Evolutionary conservation across 2,797 vertebrate species (phyloP).

Genomic region (Ctenosaura bakeri): DNA sequence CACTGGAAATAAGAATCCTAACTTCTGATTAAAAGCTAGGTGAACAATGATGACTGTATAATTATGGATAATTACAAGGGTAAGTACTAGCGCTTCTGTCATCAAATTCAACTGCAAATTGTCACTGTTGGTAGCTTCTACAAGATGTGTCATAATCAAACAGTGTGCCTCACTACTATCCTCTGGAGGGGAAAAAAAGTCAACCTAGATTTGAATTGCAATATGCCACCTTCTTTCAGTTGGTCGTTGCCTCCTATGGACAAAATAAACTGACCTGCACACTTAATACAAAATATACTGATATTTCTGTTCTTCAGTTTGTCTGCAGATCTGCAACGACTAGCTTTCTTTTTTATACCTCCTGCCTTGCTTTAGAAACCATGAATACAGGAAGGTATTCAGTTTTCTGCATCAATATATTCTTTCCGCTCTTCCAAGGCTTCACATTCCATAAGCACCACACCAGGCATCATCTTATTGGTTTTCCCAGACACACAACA

Average conservation of each 20-base stretch:
- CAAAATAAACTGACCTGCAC: slow-evolving; percentile 52
- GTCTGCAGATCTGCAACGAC: slow-evolving; percentile 35
- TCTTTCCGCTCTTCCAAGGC: slow-evolving; percentile 57
- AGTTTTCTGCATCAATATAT: slow-evolving; percentile 33
- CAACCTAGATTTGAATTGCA: slow-evolving; percentile 43
- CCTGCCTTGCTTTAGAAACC: slow-evolving; percentile 55
- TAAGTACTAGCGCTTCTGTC: slow-evolving; percentile 43
- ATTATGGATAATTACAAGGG: slow-evolving; percentile 54
- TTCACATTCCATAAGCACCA: slow-evolving; percentile 41
- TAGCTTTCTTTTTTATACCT: slow-evolving; percentile 62
- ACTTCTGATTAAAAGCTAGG: slow-evolving; percentile 44
- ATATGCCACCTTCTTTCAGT: slow-evolving; percentile 48
- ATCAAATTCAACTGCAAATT: slow-evolving; percentile 39
- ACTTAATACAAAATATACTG: slow-evolving; percentile 59
- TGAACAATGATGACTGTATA: slow-evolving; percentile 30
- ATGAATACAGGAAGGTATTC: slow-evolving; percentile 54
- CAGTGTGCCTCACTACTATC: slow-evolving; percentile 46
- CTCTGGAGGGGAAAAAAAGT: slow-evolving; percentile 10
- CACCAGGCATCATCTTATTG: slow-evolving; percentile 8
- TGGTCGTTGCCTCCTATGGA: slow-evolving; percentile 16
- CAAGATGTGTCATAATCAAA: slow-evolving; percentile 33
- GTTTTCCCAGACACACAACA: slow-evolving; percentile 47
- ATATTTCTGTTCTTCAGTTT: slow-evolving; percentile 61
- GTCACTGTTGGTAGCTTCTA: slow-evolving; percentile 14
- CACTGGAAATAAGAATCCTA: slow-evolving; percentile 36